Percentiles rank a stretch among this genome's conserved stretches.
These are phyloP conservation scores for Apodemus agrarius DNA, from an alignment of 2,797 vertebrate species.

Conservation along the genomic window DNA sequence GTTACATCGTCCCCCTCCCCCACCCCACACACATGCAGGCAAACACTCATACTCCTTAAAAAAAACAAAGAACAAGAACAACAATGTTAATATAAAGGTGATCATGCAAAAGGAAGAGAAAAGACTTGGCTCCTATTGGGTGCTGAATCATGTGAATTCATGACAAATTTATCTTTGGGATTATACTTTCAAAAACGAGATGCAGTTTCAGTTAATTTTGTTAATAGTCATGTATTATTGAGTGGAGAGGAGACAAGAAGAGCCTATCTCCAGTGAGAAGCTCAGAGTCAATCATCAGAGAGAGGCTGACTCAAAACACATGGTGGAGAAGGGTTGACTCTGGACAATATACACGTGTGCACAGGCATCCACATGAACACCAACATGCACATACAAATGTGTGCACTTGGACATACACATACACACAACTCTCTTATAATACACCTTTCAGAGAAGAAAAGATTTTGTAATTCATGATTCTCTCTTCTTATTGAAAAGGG, in stretches of 20 bases:
- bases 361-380: background rate
- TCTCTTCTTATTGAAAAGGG: background rate
- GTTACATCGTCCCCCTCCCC: background rate
- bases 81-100: background rate
- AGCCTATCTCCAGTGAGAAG: background rate
- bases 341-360: background rate
- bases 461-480: background rate
- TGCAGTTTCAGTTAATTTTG: background rate
- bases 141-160: background rate
- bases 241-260: background rate
- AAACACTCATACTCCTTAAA: background rate
- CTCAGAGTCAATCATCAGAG: background rate
- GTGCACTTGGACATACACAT: background rate
- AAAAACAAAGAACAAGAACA: background rate
- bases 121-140: background rate
- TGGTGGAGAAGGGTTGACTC: background rate
- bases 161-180: background rate
- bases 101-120: background rate
- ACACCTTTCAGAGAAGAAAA: background rate
- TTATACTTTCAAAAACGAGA: background rate
- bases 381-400: background rate
- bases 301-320: background rate
- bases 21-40: background rate
- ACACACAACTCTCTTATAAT: background rate
- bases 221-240: background rate